phyloP scores from a whole-genome alignment of 2,797 vertebrate species.

The Anableps anableps region DNA sequence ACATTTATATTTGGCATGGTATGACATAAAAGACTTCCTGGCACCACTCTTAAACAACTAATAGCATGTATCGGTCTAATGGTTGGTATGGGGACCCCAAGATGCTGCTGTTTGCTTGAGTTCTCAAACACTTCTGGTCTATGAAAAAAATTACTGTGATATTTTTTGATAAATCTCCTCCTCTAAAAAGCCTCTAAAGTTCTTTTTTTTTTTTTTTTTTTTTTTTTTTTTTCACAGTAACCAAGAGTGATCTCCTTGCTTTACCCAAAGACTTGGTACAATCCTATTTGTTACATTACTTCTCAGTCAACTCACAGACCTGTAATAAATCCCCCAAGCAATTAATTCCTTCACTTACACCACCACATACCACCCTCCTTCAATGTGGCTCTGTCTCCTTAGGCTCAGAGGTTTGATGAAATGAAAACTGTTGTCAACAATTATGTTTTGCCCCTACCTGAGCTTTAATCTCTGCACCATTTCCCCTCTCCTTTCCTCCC shows the following conservation, averaged over 20 bases:
- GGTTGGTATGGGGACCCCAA: neutral
- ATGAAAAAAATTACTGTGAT: neutral
- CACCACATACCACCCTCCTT: conserved; percentile 31
- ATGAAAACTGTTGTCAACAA: conserved; percentile 68
- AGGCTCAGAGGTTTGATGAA: conserved; percentile 56
- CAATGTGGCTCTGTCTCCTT: conserved; percentile 49
- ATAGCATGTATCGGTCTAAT: too few relatives aligned
- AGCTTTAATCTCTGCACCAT: conserved; percentile 41
- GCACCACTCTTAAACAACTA: too few relatives aligned
- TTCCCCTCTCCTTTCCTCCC: conserved; percentile 20
- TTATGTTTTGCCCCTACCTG: conserved; percentile 48
- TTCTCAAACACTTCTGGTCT: neutral
- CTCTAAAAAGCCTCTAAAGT: neutral
- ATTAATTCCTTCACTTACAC: conserved; percentile 63
- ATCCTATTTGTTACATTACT: conserved; percentile 57
- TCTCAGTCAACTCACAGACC: conserved; percentile 45
- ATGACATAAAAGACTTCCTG: neutral
- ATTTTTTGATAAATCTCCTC: neutral
- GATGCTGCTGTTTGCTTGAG: neutral
- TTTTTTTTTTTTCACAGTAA: neutral
- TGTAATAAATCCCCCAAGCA: conserved; percentile 52
- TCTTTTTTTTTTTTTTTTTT: too few relatives aligned
- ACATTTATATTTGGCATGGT: neutral
- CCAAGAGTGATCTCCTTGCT: conserved; percentile 37
- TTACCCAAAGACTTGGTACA: conserved; percentile 27